phyloP scores from a whole-genome alignment of 2,113 vertebrate species.

The Lagenorhynchus albirostris region DNA sequence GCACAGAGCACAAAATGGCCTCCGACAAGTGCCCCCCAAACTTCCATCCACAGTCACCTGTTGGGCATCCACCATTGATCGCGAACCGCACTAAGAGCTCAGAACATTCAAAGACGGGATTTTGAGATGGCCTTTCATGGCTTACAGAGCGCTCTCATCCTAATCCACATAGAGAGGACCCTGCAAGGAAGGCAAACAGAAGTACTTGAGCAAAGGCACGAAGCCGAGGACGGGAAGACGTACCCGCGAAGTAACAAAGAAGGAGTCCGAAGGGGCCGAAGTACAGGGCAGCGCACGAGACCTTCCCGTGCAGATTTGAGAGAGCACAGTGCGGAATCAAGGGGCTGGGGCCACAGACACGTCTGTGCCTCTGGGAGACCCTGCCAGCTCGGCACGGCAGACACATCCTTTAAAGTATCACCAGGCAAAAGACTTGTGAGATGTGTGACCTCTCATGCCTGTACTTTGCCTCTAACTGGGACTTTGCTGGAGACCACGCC shows the following conservation, averaged over 20 bases:
- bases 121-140: not conserved
- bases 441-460: not conserved
- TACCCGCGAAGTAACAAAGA: not conserved
- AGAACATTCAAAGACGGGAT: not conserved
- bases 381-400: not conserved
- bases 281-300: not conserved
- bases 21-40: not conserved
- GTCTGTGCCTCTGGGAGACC: not conserved
- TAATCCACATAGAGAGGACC: not conserved
- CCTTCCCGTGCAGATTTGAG: not conserved
- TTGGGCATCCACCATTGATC: not conserved
- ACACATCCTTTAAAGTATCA: not conserved
- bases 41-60: not conserved
- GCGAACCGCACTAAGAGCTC: not conserved
- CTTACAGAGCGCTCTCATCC: not conserved
- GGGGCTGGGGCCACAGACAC: not conserved
- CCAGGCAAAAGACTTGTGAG: not conserved
- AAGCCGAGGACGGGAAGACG: not conserved
- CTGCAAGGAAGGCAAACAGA: not conserved
- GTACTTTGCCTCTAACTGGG: not conserved
- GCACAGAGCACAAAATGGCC: not conserved
- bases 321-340: not conserved
- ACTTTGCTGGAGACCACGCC: not conserved
- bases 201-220: not conserved
- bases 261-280: not conserved